Evolutionary conservation across 2,797 vertebrate genomes (phyloP).

Genomic region (Zenarchopterus dispar): DNA sequence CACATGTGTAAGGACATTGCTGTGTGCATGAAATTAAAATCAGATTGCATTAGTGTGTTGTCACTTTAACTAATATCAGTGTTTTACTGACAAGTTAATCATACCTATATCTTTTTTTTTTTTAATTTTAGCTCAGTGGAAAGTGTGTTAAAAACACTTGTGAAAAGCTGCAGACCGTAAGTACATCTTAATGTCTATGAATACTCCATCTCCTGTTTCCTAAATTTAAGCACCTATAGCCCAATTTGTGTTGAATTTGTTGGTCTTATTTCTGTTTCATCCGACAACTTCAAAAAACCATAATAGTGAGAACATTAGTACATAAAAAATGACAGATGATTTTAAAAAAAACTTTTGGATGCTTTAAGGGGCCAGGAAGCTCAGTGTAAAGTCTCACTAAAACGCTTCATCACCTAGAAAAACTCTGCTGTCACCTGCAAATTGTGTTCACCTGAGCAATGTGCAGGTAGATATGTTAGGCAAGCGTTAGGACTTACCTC

Average conservation of each 20-base stretch:
- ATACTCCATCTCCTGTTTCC: neutral
- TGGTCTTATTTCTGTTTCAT: no score
- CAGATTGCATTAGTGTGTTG: constrained; percentile 72
- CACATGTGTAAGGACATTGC: constrained; percentile 42
- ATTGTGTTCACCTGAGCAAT: constrained; percentile 25
- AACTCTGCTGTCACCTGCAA: constrained; percentile 14
- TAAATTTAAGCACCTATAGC: neutral
- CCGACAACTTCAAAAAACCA: no score
- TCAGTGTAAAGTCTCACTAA: neutral
- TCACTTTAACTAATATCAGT: constrained; percentile 56
- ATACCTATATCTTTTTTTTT: constrained; percentile 12
- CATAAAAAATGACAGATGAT: no score
- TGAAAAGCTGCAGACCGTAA: constrained; percentile 98
- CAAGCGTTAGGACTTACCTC: constrained; percentile 41
- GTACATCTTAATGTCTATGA: constrained; percentile 66
- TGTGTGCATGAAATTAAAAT: constrained; percentile 77
- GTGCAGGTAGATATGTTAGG: constrained; percentile 36
- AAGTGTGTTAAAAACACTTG: constrained; percentile 92
- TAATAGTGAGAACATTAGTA: no score
- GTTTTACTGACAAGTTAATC: constrained; percentile 12
- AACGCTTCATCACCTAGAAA: constrained; percentile 3
- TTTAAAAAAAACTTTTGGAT: neutral
- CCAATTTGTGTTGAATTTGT: no score
- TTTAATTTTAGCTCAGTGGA: constrained; percentile 90
- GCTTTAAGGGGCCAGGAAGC: neutral